These are phyloP conservation scores for Grapholita molesta DNA, from an alignment of 1,140 invertebrate species.

Conservation along the genomic window DNA sequence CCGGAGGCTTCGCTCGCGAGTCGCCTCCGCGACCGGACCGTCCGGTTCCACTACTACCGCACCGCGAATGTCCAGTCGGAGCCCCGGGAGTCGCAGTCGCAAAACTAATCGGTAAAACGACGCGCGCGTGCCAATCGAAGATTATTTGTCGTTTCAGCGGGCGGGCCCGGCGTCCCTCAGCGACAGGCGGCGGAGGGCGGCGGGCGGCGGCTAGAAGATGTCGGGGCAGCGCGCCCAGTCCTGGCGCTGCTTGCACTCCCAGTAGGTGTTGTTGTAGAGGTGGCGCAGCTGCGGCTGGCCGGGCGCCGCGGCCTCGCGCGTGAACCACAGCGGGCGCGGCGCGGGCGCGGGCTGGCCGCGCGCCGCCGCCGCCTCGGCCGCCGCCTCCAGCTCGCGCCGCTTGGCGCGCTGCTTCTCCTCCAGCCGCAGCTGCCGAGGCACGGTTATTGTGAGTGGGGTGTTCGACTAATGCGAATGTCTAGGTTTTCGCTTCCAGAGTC, in stretches of 20 bases:
- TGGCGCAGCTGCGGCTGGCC: constrained; percentile 82
- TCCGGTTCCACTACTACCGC: too few relatives aligned
- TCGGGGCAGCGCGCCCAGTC: constrained; percentile 96
- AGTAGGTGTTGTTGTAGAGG: constrained; percentile 93
- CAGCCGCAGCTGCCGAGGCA: constrained; percentile 78
- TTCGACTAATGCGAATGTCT: too few relatives aligned
- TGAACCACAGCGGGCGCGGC: constrained; percentile 96
- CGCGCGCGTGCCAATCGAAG: too few relatives aligned
- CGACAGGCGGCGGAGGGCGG: not conserved
- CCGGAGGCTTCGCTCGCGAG: too few relatives aligned
- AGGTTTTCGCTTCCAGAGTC: too few relatives aligned
- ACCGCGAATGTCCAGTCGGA: too few relatives aligned
- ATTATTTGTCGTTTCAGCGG: too few relatives aligned
- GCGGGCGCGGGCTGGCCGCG: constrained; percentile 86
- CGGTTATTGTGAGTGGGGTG: too few relatives aligned
- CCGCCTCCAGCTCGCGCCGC: constrained; percentile 86
- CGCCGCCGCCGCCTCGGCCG: constrained; percentile 87
- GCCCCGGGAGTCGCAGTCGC: too few relatives aligned
- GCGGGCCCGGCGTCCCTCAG: too few relatives aligned
- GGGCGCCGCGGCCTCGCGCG: constrained; percentile 64
- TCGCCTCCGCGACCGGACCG: too few relatives aligned
- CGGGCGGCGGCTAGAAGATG: constrained; percentile 87
- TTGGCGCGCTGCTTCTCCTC: constrained; percentile 96
- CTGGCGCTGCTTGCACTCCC: constrained; percentile 92
- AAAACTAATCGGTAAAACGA: too few relatives aligned